Base-by-base conservation (phyloP, 2,888 invertebrate species). In the Drosophila leonis region DNA sequence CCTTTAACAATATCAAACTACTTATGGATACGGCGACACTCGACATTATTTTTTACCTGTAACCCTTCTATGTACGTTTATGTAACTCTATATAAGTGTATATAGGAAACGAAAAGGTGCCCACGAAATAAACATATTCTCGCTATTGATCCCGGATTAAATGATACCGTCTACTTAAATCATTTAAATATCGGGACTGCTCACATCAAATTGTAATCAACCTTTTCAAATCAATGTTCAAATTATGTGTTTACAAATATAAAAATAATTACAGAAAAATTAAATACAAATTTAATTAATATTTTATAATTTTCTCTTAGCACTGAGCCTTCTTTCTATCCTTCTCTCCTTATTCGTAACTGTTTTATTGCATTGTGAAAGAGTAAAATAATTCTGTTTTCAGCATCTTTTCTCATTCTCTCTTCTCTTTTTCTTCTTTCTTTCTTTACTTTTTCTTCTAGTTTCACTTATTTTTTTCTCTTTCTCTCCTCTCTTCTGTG, bases 41-140 rank as follows among this genome's bases (percentile, higher is more conserved):
- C 39, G 9, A 18, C 7, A 29, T 31, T 31, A 49, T 49, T 31
- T 27, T 27, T 27, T 41, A 29, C 33, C 41, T 42, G 42, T 65
- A n/a, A 18, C n/a, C 29, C 42, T 41, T 65, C 65, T 20, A 51
- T 65, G 35, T 65, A 29, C 49, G 27, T 48, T 48, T 29, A 49
- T 49, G 48, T 35, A 27, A 9, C 12, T 62, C n/a, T 64, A 20
- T 35, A 64, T 20, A 8, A 20, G 29, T 49, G 48, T 49, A 49
- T 49, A 49, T 49, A 49, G 48, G 10, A 41, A 20, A 48, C 37
- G 18, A n/a, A 39, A 24, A 46, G 35, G 39, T 33, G 63, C 27
- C 27, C 35, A 35, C 65, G 20, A 65, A 64, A 33, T 42, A 41
- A 31, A 20, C 57, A 46, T 20, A 35, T 54, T 52, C 33, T 52